Percentiles rank a stretch among this genome's conserved stretches.
phyloP scores from a whole-genome alignment of 92 coral and sea anemone species.

The Zoanthus sociatus region DNA sequence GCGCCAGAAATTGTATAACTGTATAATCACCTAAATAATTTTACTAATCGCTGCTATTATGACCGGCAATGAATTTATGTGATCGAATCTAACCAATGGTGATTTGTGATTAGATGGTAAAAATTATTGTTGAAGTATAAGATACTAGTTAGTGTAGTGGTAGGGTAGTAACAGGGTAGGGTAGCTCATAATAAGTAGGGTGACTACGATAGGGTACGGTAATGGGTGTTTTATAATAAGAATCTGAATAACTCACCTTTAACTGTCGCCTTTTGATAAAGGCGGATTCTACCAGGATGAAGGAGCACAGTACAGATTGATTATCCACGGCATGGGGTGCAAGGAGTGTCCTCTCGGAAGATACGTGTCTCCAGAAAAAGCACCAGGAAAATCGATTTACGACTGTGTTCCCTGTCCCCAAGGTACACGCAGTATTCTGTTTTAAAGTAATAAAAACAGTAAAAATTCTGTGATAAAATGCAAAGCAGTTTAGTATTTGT shows the following conservation, averaged over 20 bases:
- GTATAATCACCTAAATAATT: too few relatives aligned
- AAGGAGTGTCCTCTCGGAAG: slow-evolving; percentile 5
- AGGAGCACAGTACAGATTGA: background rate
- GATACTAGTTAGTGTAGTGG: too few relatives aligned
- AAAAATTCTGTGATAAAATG: background rate
- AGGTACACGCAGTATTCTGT: background rate
- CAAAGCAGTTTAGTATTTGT: background rate
- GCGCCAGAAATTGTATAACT: too few relatives aligned
- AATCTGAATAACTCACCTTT: background rate
- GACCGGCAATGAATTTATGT: too few relatives aligned
- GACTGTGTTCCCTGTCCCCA: background rate
- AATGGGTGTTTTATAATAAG: too few relatives aligned
- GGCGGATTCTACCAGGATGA: slow-evolving; percentile 28
- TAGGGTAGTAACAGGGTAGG: too few relatives aligned
- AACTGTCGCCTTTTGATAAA: background rate
- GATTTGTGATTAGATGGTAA: background rate
- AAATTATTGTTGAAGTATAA: background rate
- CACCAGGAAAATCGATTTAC: background rate
- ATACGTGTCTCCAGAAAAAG: slow-evolving; percentile 9
- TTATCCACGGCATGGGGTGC: background rate
- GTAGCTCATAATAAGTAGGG: too few relatives aligned
- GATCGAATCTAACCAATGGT: too few relatives aligned
- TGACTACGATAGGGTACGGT: too few relatives aligned
- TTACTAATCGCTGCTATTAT: too few relatives aligned
- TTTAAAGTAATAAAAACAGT: background rate